phyloP scores from a whole-genome alignment of 2,888 invertebrate genomes.

The Bombyx huttoni region DNA sequence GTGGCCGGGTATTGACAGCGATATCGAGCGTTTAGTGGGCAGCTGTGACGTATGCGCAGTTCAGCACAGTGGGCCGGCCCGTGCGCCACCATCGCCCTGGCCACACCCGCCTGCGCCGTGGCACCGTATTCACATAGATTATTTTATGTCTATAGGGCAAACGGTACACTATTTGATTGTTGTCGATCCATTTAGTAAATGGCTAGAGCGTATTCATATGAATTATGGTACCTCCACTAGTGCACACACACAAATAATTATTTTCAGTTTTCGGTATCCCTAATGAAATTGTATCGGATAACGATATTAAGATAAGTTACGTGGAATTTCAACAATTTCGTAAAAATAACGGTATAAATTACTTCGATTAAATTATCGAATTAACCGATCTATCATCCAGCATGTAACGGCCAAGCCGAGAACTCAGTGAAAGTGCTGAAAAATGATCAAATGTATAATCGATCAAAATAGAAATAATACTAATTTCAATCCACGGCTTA shows the following conservation, averaged over 20 bases:
- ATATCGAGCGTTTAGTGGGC: constrained; percentile 6
- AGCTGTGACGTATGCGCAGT: constrained; percentile 7
- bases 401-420: neutral
- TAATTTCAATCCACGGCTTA: too few relatives aligned
- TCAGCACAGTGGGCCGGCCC: constrained; percentile 6
- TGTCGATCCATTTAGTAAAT: constrained; percentile 10
- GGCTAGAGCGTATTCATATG: constrained; percentile 12
- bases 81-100: constrained; percentile 11
- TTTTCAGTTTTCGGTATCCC: constrained; percentile 9
- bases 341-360: neutral
- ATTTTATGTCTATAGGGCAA: constrained; percentile 8
- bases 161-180: constrained; percentile 8
- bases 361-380: too few relatives aligned
- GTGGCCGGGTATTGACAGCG: constrained; percentile 12
- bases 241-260: constrained; percentile 5
- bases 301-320: constrained; percentile 9
- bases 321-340: constrained; percentile 6
- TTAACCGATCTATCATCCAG: neutral
- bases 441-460: too few relatives aligned
- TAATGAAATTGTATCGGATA: constrained; percentile 7
- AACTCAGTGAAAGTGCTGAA: neutral
- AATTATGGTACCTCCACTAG: constrained; percentile 3
- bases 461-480: too few relatives aligned
- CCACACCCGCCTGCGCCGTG: constrained; percentile 7
- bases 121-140: constrained; percentile 13